Evolutionary conservation across 2,888 invertebrate species (phyloP).

Genomic region (Spodoptera picta): DNA sequence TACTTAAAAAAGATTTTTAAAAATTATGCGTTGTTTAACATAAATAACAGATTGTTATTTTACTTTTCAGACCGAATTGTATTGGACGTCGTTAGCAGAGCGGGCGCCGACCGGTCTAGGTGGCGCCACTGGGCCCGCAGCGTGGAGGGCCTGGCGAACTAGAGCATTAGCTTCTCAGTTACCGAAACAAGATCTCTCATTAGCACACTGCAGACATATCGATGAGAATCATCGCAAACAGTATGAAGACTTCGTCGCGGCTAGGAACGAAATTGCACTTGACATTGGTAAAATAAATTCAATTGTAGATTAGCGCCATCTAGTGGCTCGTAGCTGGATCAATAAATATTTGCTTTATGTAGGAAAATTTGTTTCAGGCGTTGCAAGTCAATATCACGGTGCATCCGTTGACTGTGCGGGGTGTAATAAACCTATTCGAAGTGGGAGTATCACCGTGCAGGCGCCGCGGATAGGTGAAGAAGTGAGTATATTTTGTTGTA

Average conservation of each 20-base stretch:
- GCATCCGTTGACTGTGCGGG: conserved; percentile 92
- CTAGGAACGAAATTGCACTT: conserved; percentile 97
- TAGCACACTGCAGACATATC: conserved; percentile 96
- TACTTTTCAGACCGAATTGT: conserved; percentile 94
- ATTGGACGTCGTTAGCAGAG: conserved; percentile 95
- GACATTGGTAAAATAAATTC: conserved; percentile 92
- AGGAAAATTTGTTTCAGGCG: conserved; percentile 76
- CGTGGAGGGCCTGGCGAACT: conserved; percentile 83
- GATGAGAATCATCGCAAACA: conserved; percentile 93
- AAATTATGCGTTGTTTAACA: too few species aligned
- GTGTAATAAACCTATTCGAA: conserved; percentile 93
- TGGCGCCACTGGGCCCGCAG: conserved; percentile 80
- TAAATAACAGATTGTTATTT: conserved; percentile 10
- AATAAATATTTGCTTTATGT: conserved; percentile 33
- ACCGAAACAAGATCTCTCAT: conserved; percentile 97
- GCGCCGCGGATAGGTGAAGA: conserved; percentile 94
- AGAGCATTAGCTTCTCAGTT: conserved; percentile 94
- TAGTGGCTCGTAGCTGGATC: conserved; percentile 58
- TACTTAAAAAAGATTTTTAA: too few species aligned
- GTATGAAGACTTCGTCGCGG: conserved; percentile 97
- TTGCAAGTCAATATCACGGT: conserved; percentile 90
- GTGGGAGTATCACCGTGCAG: conserved; percentile 94
- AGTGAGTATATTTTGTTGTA: conserved; percentile 64
- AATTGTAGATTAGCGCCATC: conserved; percentile 60
- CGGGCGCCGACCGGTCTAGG: conserved; percentile 84